phyloP scores from a whole-genome alignment of 2,113 vertebrate genomes.

The Euleptes europaea region DNA sequence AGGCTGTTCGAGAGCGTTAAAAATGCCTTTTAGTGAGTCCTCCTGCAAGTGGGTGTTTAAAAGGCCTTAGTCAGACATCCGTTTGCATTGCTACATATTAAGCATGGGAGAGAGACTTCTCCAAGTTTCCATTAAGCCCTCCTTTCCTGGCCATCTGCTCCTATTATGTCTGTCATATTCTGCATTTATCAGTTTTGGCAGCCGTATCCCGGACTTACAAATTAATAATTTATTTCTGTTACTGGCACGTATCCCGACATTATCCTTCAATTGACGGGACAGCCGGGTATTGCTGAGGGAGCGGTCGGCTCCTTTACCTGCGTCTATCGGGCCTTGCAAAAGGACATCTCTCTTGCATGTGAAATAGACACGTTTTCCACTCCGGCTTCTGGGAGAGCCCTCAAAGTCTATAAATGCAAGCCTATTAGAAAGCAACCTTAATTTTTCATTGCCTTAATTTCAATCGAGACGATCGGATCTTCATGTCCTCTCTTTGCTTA shows the following conservation, averaged over 20 bases:
- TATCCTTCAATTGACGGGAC: constrained; percentile 42
- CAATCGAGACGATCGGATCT: constrained; percentile 83
- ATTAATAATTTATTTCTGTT: constrained; percentile 63
- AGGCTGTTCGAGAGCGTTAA: neutral
- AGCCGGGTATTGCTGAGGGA: constrained; percentile 20
- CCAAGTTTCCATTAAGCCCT: constrained; percentile 36
- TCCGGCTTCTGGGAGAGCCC: constrained; percentile 41
- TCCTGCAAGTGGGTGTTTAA: neutral
- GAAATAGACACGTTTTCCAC: constrained; percentile 44
- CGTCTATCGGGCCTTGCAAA: constrained; percentile 41
- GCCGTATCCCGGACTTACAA: constrained; percentile 49
- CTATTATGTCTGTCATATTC: constrained; percentile 45
- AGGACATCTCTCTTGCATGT: constrained; percentile 28
- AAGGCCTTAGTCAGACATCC: neutral
- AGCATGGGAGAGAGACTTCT: constrained; percentile 34
- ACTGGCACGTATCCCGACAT: constrained; percentile 58
- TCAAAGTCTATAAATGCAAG: constrained; percentile 63
- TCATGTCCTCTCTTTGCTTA: constrained; percentile 84
- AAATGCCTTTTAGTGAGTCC: neutral
- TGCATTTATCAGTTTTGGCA: constrained; percentile 52
- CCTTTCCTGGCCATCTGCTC: constrained; percentile 56
- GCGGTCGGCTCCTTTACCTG: neutral
- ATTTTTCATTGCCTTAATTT: constrained; percentile 90
- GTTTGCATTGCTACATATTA: constrained; percentile 27
- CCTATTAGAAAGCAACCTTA: constrained; percentile 80